A percentile compares a stretch with the other conserved stretches of the same genome.
phyloP scores from a whole-genome alignment of 2,797 vertebrate genomes.

The Enteromius radiatus region DNA sequence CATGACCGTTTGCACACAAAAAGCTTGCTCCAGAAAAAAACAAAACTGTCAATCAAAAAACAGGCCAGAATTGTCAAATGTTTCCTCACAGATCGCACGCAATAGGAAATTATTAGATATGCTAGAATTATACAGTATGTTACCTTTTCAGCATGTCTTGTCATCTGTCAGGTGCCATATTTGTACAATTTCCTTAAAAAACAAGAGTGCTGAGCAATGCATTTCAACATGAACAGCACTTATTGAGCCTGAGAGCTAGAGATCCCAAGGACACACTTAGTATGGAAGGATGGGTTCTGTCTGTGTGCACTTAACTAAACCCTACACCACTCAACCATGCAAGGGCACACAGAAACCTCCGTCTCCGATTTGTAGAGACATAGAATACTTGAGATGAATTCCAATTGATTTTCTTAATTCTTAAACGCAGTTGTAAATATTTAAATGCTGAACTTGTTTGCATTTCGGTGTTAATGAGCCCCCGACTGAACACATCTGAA shows the following conservation, averaged over 20 bases:
- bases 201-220: background rate
- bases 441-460: background rate
- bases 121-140: no score
- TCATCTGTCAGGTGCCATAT: background rate
- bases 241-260: conserved; percentile 49
- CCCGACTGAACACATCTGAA: background rate
- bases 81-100: background rate
- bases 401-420: background rate
- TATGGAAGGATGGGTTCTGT: conserved; percentile 3
- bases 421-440: background rate
- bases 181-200: background rate
- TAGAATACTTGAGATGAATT: background rate
- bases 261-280: conserved; percentile 34
- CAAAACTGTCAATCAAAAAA: background rate
- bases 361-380: background rate
- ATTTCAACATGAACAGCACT: conserved; percentile 43
- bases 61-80: background rate
- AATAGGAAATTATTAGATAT: background rate
- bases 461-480: background rate
- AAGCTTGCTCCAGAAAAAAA: background rate
- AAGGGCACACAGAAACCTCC: background rate
- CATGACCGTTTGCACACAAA: conserved; percentile 1
- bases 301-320: conserved; percentile 7
- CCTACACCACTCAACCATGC: background rate
- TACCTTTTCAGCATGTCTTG: background rate